phyloP scores from a whole-genome alignment of 2,113 vertebrate species.

The Pelecanus crispus region DNA sequence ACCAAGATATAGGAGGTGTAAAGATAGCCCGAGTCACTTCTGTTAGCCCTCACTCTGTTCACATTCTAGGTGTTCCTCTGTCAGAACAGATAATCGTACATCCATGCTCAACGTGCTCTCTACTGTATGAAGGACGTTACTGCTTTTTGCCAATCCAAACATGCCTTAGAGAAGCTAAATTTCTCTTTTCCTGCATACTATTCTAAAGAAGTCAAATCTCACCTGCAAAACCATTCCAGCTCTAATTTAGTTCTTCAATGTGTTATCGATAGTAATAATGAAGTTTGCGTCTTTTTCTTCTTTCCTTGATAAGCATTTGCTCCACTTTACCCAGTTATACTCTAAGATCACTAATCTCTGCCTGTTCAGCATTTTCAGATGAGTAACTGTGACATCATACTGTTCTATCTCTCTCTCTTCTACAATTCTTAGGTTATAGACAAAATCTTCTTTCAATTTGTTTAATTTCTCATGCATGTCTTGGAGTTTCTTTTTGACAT shows the following conservation, averaged over 20 bases:
- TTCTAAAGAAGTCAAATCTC: not conserved
- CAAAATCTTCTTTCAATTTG: slow-evolving; percentile 75
- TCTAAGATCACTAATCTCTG: slow-evolving; percentile 72
- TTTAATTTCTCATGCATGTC: slow-evolving; percentile 55
- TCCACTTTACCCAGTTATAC: slow-evolving; percentile 68
- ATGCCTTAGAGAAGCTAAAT: not conserved
- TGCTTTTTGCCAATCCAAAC: not conserved
- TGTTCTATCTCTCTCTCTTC: slow-evolving; percentile 78
- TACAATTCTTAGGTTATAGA: slow-evolving; percentile 76
- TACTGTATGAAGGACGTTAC: not conserved
- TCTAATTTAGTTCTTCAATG: slow-evolving; percentile 63
- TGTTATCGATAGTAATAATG: slow-evolving; percentile 20
- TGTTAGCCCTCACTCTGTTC: not conserved
- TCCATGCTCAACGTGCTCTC: not conserved
- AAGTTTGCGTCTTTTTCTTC: slow-evolving; percentile 43
- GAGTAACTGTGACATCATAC: slow-evolving; percentile 59
- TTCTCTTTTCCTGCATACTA: not conserved
- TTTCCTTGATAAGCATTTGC: slow-evolving; percentile 53
- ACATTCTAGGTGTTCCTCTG: not conserved
- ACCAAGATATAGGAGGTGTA: not conserved
- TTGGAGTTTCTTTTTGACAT: slow-evolving; percentile 49
- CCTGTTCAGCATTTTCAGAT: slow-evolving; percentile 64
- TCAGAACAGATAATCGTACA: not conserved
- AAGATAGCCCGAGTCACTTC: not conserved
- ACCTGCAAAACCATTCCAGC: slow-evolving; percentile 72